phyloP scores from a whole-genome alignment of 2,797 vertebrate species.

The Crax fasciolata region DNA sequence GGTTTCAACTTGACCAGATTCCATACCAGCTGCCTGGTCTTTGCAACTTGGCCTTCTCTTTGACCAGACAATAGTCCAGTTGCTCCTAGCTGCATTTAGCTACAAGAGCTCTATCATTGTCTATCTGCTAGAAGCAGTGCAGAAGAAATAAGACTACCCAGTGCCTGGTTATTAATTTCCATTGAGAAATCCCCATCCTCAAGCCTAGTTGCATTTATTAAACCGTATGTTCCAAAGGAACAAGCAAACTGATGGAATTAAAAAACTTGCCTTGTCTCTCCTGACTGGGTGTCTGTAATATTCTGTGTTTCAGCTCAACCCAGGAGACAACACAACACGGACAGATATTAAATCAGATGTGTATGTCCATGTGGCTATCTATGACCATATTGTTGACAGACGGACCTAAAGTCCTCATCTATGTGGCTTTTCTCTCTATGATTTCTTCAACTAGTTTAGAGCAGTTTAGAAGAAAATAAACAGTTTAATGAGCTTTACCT shows the following conservation, averaged over 20 bases:
- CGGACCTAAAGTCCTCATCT: slow-evolving; percentile 61
- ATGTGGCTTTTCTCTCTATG: not conserved
- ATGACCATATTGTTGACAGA: slow-evolving; percentile 84
- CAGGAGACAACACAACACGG: slow-evolving; percentile 85
- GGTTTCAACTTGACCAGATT: not conserved
- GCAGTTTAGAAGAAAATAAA: slow-evolving; percentile 6
- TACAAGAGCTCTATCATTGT: not conserved
- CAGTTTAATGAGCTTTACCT: not conserved
- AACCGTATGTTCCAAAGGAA: not conserved
- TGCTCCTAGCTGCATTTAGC: not conserved
- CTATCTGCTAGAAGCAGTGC: not conserved
- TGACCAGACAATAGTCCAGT: fast-evolving
- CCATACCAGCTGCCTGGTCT: not conserved
- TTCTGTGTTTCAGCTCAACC: slow-evolving; percentile 81
- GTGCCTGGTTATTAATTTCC: not conserved
- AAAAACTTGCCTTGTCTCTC: not conserved
- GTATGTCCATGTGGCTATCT: slow-evolving; percentile 87
- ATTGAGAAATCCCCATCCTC: not conserved
- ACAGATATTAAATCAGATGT: slow-evolving; percentile 84
- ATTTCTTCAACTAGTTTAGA: not conserved
- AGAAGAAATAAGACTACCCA: fast-evolving
- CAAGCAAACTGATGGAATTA: not conserved
- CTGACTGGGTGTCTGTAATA: not conserved
- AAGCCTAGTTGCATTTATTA: not conserved
- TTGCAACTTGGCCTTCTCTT: not conserved